These are phyloP conservation scores for Girardia tigrina DNA, from an alignment of 2,888 invertebrate species.

Conservation along the genomic window DNA sequence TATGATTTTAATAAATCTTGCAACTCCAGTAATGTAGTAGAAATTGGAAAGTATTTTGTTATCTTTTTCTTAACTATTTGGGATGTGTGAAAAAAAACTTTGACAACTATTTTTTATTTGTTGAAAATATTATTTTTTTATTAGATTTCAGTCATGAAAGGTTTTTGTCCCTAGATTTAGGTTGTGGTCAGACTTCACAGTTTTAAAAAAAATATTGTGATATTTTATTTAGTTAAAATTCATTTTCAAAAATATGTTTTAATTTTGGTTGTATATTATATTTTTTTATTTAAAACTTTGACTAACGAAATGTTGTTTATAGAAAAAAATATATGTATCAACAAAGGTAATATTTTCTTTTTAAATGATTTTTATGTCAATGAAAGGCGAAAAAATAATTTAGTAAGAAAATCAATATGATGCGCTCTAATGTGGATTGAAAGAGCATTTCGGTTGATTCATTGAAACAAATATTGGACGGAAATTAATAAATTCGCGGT, in stretches of 20 bases:
- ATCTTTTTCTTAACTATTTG: not conserved
- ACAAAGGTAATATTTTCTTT: no score
- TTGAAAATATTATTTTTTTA: not conserved
- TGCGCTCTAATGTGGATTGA: no score
- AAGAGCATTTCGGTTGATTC: no score
- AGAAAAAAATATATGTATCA: slow-evolving; percentile 5
- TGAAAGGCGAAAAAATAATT: no score
- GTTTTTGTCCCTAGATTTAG: slow-evolving; percentile 5
- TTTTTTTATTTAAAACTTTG: not conserved
- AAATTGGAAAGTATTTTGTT: not conserved
- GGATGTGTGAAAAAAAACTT: not conserved
- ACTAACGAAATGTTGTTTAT: not conserved
- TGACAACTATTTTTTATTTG: not conserved
- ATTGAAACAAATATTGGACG: no score
- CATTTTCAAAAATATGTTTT: not conserved
- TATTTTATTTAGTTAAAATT: not conserved
- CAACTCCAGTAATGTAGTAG: slow-evolving; percentile 1
- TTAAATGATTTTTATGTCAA: no score
- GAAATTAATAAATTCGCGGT: no score
- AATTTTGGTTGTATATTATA: slow-evolving; percentile 6
- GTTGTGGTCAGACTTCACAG: not conserved
- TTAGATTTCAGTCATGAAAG: not conserved
- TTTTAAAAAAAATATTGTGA: not conserved
- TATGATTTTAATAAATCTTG: slow-evolving; percentile 10
- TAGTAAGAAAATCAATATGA: no score